Percentiles rank a stretch among this genome's conserved stretches.
Evolutionary conservation across 2,888 invertebrate genomes (phyloP).

Genomic region (Ormia ochracea): DNA sequence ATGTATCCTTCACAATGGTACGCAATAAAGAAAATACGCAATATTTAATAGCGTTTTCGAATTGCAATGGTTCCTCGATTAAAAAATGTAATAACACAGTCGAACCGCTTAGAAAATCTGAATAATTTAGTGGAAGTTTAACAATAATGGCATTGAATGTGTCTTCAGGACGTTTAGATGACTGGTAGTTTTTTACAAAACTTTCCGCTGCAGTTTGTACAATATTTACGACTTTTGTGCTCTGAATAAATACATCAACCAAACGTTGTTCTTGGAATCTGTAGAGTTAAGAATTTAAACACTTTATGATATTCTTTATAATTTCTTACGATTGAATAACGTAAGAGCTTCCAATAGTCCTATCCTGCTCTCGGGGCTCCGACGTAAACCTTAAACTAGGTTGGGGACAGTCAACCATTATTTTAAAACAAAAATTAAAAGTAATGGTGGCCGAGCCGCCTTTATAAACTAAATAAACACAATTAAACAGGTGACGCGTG

Average conservation of each 20-base stretch:
- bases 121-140: slow-evolving; percentile 67
- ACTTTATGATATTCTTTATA: not conserved
- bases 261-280: slow-evolving; percentile 71
- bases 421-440: not conserved
- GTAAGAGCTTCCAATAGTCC: slow-evolving; percentile 15
- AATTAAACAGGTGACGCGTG: too few species aligned
- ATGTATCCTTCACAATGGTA: slow-evolving; percentile 59
- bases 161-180: slow-evolving; percentile 67
- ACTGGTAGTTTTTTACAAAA: slow-evolving; percentile 65
- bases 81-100: slow-evolving; percentile 66
- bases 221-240: slow-evolving; percentile 66
- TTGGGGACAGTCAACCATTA: not conserved
- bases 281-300: not conserved
- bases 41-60: slow-evolving; percentile 69
- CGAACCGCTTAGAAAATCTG: slow-evolving; percentile 65
- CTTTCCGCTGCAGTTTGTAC: slow-evolving; percentile 66
- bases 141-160: slow-evolving; percentile 69
- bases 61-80: slow-evolving; percentile 71
- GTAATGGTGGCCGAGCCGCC: not conserved
- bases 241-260: slow-evolving; percentile 68
- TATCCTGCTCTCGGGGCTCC: not conserved
- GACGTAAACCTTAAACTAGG: not conserved
- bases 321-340: slow-evolving; percentile 58
- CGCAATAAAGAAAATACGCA: slow-evolving; percentile 68
- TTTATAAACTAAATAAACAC: too few species aligned